Base-by-base conservation (phyloP, 2,888 invertebrate genomes). In the Sepiola atlantica region DNA sequence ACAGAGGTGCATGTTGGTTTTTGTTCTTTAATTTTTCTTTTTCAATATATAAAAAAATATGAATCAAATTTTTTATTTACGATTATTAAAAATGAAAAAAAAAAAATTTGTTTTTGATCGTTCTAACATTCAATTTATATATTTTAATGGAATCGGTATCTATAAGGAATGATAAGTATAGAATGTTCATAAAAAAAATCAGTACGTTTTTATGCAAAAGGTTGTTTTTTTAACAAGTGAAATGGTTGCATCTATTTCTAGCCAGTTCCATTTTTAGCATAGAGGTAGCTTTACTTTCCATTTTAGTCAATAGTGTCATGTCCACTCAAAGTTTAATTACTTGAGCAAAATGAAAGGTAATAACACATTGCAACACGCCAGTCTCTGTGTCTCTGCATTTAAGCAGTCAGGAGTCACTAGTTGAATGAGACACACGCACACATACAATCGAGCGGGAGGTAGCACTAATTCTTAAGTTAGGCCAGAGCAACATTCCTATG, bases 291-390 rank as follows among this genome's bases (percentile, higher is more conserved):
- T 77, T 77, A 77, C 12, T 77, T 77, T 77, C 28, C 61, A 45
- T 77, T 77, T 77, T 77, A 77, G 77, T 77, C 77, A 28, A 77
- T n/a, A n/a, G 77, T 77, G 77, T 77, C 77, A 77, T 77, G 77
- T 77, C 77, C 77, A 77, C 77, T 77, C 10, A 12, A 77, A 77
- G 77, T 77, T 77, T 77, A 77, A 77, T 77, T 77, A n/a, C 28
- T 77, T 28, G 77, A 77, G 12, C 77, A 77, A 77, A 77, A 77
- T 77, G 77, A 77, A 77, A 77, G 77, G 77, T 77, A 77, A 77
- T 77, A 28, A 77, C 77, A 77, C 77, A 77, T 77, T 77, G 77
- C 77, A 77, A 77, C n/a, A 77, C 77, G n/a, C 28, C 10, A 77
- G n/a, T 77, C 14, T 77, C 8, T 28, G 28, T 28, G 77, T 77